Base-by-base conservation (phyloP, 2,113 vertebrate genomes). In the Recurvirostra avosetta region DNA sequence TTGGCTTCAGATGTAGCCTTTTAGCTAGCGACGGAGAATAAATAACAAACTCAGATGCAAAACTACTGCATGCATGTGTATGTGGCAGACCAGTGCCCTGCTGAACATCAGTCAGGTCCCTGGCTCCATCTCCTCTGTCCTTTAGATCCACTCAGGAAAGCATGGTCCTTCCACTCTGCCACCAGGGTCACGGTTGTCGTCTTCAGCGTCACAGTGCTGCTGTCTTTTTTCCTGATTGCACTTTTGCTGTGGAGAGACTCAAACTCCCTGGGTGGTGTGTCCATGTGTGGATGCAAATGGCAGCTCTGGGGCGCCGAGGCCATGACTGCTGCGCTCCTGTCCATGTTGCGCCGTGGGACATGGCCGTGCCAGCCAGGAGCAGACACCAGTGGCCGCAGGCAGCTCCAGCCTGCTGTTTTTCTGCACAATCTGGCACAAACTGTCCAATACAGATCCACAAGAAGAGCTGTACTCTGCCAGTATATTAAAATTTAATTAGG, bases 401-500 rank as follows among this genome's bases (percentile, higher is more conserved):
- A 77, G 59, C 32, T 62, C 3, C 0, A 70, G 40, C 29, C 55
- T n/a, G 47, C 83, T 91, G 61, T 49, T 59, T 25, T 52, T 47
- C 78, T 88, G 81, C 68, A 41, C 75, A 52, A 3, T 41, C 90
- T 67, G 86, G 83, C 72, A 72, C 12, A n/a, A n/a, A 3, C 27
- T 19, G 55, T 88, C 94, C 96, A 32, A 8, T 12, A 34, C 55
- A 56, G 83, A 73, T 30, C 65, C 95, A 19, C 50, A 30, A 56
- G 84, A 79, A 90, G 74, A 85, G 73, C 84, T 66, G 53, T 34
- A 27, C 38, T 81, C 80, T 92, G 92, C 84, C 91, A 78, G 83
- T 95, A 61, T 94, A 91, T 95, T 96, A 96, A 97, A 88, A 95
- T 92, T 94, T 97, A 97, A 97, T 97, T 95, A 94, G 88, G 91